phyloP scores from a whole-genome alignment of 2,113 vertebrate species.

The Hypanus sabinus region DNA sequence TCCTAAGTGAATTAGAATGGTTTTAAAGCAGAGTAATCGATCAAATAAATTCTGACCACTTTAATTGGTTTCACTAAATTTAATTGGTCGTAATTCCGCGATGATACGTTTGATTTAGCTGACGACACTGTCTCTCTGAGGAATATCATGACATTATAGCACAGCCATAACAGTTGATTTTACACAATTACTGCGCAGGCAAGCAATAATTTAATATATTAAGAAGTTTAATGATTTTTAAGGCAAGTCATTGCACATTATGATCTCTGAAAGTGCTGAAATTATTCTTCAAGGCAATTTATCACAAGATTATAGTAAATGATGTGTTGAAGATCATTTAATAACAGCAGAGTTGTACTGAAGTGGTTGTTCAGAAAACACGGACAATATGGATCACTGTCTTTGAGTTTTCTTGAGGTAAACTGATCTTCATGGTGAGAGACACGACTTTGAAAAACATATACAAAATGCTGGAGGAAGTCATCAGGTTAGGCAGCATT shows the following conservation, averaged over 20 bases:
- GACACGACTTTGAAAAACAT: neutral
- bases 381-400: slow-evolving; percentile 45
- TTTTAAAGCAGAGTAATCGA: slow-evolving; percentile 42
- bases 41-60: slow-evolving; percentile 48
- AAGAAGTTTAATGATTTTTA: slow-evolving; percentile 50
- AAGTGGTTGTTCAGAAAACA: slow-evolving; percentile 41
- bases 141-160: slow-evolving; percentile 32
- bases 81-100: slow-evolving; percentile 48
- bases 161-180: slow-evolving; percentile 38
- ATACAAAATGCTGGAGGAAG: too few species aligned
- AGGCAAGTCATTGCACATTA: slow-evolving; percentile 45
- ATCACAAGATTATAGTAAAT: slow-evolving; percentile 54
- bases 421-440: neutral
- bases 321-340: slow-evolving; percentile 53
- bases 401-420: slow-evolving; percentile 9
- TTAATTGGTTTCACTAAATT: slow-evolving; percentile 46
- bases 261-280: slow-evolving; percentile 49
- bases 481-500: too few species aligned
- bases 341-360: slow-evolving; percentile 45
- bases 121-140: slow-evolving; percentile 33
- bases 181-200: slow-evolving; percentile 39
- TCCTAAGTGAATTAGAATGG: slow-evolving; percentile 50
- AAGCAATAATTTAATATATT: slow-evolving; percentile 48
- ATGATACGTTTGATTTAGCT: slow-evolving; percentile 42
- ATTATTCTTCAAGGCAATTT: slow-evolving; percentile 57